Evolutionary conservation across 2,797 vertebrate species (phyloP), one percentile per base, ranked within the genome.

Genomic region (Lerista edwardsae): DNA sequence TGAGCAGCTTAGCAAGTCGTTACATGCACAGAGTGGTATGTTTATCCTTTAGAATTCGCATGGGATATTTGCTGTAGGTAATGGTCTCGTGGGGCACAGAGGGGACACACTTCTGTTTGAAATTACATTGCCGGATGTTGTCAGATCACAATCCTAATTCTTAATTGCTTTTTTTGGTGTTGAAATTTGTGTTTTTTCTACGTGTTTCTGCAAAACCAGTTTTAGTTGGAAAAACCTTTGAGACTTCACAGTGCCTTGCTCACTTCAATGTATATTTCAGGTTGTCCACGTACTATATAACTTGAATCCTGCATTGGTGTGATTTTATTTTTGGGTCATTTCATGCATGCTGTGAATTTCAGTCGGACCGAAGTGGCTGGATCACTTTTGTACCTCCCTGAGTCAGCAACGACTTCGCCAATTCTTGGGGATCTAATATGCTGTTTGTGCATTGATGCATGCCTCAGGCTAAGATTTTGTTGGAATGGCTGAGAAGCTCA

Each of bases 321-420:
- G 41, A 14, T 27, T 78, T 59, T 1, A 9, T 34, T 79, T 90
- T 19, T 73, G 73, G 2, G 65, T 79, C 12, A 36, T 47, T 84
- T n/a, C 65, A 82, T 36, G 27, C 19, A 31, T 81, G 82, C 31
- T 80, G n/a, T 19, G 77, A 88, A 80, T 87, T 87, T 75, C 84
- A 85, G 62, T 51, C 79, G 84, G 69, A 88, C 75, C 89, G 64
- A 82, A 61, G 36, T 1, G 2, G 2, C 41, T 91, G 87, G 23
- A 36, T 83, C 14, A 2, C 73, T 83, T 83, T 78, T 7, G 2
- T 75, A 36, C 23, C 78, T 86, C 3, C 1, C 41, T 86, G 79
- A 59, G 65, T 88, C 75, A 82, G 69, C 82, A 80, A 64, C 83
- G 71, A 89, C 78, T 85, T 87, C 67, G 88, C 91, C 79, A 78